Conservation (phyloP, 2,888 invertebrate genomes). For the Pyrochroa serraticornis region DNA sequence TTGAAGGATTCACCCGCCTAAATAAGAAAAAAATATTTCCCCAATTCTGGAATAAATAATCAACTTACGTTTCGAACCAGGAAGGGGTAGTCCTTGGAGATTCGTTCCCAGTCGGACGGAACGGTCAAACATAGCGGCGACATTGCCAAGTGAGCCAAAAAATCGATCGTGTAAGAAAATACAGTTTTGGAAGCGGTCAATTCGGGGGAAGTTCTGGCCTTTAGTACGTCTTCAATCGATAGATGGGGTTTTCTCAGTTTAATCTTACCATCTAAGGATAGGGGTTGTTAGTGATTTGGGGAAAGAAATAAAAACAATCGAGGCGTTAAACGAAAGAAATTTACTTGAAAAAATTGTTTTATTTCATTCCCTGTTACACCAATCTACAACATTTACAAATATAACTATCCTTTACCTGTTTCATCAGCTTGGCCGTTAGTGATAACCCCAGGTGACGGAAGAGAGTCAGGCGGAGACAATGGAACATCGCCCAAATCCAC, state of each 20-base stretch:
- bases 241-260: constrained; percentile 52
- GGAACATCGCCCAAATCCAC: constrained; percentile 44
- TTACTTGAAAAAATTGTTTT: constrained; percentile 10
- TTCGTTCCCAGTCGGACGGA: constrained; percentile 62
- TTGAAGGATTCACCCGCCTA: constrained; percentile 56
- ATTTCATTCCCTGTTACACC: constrained; percentile 9
- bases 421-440: constrained; percentile 37
- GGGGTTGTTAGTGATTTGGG: constrained; percentile 10
- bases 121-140: constrained; percentile 62
- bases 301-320: constrained; percentile 15
- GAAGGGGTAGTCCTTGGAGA: constrained; percentile 60
- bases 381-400: constrained; percentile 7
- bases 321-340: constrained; percentile 3
- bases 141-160: constrained; percentile 62
- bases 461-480: constrained; percentile 51
- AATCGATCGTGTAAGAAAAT: constrained; percentile 56
- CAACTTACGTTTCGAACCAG: constrained; percentile 53
- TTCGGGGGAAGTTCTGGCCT: constrained; percentile 43
- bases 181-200: constrained; percentile 21
- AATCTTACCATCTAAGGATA: constrained; percentile 16
- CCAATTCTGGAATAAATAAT: background rate
- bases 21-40: constrained; percentile 30
- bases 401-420: constrained; percentile 38
- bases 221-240: constrained; percentile 51
- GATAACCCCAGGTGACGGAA: constrained; percentile 47